Evolutionary conservation across 2,888 invertebrate genomes (phyloP).

Genomic region (Enchytraeus crypticus): DNA sequence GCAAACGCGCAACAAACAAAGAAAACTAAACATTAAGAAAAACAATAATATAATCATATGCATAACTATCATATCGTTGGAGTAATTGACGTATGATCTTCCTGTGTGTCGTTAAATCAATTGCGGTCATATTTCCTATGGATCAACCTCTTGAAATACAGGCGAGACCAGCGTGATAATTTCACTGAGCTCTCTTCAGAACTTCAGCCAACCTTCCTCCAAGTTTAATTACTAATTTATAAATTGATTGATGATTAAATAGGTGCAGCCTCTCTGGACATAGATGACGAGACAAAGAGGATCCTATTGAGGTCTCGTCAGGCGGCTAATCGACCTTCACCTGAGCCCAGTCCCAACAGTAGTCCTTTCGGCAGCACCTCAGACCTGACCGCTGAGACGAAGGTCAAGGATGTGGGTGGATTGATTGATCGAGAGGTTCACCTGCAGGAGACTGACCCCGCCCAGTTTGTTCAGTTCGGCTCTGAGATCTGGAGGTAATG

Average conservation of each 20-base stretch:
- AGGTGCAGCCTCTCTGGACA: conserved; percentile 23
- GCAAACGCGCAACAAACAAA: too few relatives aligned
- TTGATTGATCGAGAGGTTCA: conserved; percentile 22
- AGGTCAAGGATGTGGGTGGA: conserved; percentile 13
- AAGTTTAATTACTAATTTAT: not conserved
- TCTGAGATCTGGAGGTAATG: conserved; percentile 27
- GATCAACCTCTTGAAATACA: too few relatives aligned
- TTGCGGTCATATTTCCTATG: too few relatives aligned
- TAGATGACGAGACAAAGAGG: conserved; percentile 26
- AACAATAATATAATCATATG: too few relatives aligned
- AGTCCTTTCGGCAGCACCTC: conserved; percentile 2
- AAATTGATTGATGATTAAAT: not conserved
- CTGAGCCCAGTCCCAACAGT: conserved; percentile 22
- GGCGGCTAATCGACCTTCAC: conserved; percentile 26
- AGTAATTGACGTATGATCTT: too few relatives aligned
- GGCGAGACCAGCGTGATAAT: too few relatives aligned
- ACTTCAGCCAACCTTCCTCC: not conserved
- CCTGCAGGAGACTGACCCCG: conserved; percentile 26
- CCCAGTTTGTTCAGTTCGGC: conserved; percentile 19
- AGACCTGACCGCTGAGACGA: conserved; percentile 6
- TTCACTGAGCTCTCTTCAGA: too few relatives aligned
- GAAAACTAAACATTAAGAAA: too few relatives aligned
- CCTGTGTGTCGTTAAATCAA: too few relatives aligned
- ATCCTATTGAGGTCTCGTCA: conserved; percentile 27
- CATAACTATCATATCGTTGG: too few relatives aligned